Percentiles rank a stretch among this genome's conserved stretches.
These are phyloP conservation scores for Bombus turneri DNA, from an alignment of 1,140 invertebrate species.

Conservation along the genomic window DNA sequence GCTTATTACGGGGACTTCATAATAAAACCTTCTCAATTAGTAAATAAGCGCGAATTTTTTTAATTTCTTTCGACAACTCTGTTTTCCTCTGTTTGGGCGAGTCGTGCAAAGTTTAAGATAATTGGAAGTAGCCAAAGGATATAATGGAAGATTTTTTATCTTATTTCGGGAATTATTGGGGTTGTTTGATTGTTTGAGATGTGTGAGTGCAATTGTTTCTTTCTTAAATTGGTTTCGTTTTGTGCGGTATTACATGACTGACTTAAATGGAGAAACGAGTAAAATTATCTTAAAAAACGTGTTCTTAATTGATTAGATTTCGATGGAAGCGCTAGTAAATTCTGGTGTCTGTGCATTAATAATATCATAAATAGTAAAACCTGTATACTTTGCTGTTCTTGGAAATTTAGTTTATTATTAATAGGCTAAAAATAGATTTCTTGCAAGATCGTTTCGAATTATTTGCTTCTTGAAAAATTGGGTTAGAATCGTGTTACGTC, in stretches of 20 bases:
- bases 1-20: conserved; percentile 52
- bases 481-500: too few relatives aligned
- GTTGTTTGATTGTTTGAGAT: background rate
- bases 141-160: background rate
- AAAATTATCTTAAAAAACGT: background rate
- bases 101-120: conserved; percentile 11
- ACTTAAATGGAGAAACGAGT: background rate
- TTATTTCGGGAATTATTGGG: background rate
- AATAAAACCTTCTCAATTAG: conserved; percentile 57
- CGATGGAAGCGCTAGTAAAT: background rate
- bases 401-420: background rate
- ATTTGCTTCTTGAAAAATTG: background rate
- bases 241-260: background rate
- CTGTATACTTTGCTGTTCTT: background rate
- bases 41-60: conserved; percentile 32
- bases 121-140: conserved; percentile 11
- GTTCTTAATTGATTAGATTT: background rate
- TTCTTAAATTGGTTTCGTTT: background rate
- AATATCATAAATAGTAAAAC: background rate
- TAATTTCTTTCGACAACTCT: conserved; percentile 3
- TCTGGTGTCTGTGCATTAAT: conserved; percentile 20
- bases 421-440: background rate
- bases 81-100: background rate
- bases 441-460: background rate
- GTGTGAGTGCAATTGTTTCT: background rate